Evolutionary conservation across 2,113 vertebrate species (phyloP).

Genomic region (Python bivittatus): DNA sequence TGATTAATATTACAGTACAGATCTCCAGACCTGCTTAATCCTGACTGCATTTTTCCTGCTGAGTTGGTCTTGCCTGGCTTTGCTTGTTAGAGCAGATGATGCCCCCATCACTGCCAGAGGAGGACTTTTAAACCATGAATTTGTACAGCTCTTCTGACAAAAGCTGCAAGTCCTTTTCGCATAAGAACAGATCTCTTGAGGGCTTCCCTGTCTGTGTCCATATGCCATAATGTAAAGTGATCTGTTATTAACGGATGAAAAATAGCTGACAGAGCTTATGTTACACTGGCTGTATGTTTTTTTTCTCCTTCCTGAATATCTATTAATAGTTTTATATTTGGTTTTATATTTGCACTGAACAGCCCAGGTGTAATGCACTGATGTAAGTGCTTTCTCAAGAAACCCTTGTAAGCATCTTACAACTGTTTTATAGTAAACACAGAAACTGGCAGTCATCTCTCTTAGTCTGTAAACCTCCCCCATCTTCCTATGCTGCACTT

Average conservation of each 20-base stretch:
- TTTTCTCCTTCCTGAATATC: not conserved
- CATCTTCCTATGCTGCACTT: not conserved
- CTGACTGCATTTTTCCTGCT: not conserved
- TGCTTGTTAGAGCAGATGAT: constrained; percentile 19
- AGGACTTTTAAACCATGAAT: constrained; percentile 16
- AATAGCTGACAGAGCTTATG: not conserved
- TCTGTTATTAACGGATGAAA: not conserved
- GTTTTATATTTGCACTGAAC: not conserved
- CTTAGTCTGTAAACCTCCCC: constrained; percentile 2
- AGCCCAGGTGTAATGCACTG: not conserved
- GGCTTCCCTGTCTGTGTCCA: constrained; percentile 10
- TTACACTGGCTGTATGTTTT: not conserved
- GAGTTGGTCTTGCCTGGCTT: constrained; percentile 9
- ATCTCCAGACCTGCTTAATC: not conserved
- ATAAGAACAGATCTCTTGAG: not conserved
- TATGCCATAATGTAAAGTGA: constrained; percentile 32
- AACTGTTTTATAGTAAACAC: not conserved
- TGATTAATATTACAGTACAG: not conserved
- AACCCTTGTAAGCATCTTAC: not conserved
- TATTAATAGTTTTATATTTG: not conserved
- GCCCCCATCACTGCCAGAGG: not conserved
- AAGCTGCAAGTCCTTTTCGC: not conserved
- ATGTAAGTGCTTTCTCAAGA: not conserved
- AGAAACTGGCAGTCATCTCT: not conserved
- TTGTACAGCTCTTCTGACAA: not conserved